These are phyloP conservation scores for Sceloporus tristichus DNA, from an alignment of 2,113 vertebrate genomes.

Conservation along the genomic window DNA sequence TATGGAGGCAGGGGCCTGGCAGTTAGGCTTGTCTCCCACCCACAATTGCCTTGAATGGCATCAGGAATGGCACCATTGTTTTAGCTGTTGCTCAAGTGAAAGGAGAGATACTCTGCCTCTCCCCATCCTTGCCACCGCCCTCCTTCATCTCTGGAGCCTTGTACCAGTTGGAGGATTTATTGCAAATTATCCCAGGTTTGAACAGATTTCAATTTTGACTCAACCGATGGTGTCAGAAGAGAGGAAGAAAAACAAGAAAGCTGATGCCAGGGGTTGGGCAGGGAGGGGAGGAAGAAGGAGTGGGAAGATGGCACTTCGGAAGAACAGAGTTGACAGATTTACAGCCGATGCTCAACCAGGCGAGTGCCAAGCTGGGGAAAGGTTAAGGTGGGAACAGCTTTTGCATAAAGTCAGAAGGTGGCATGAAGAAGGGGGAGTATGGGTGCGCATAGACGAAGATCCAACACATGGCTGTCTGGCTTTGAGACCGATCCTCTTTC, in stretches of 20 bases:
- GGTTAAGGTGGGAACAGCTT: neutral
- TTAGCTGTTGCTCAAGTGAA: neutral
- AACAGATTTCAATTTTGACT: constrained; percentile 27
- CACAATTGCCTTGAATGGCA: too few species aligned
- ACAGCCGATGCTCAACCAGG: neutral
- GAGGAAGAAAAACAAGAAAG: constrained; percentile 14
- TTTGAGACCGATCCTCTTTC: too few species aligned
- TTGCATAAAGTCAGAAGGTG: neutral
- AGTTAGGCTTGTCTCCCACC: too few species aligned
- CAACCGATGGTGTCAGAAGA: constrained; percentile 1
- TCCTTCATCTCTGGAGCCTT: neutral
- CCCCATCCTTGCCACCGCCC: too few species aligned
- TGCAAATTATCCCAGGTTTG: constrained; percentile 10
- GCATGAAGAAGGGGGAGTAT: neutral
- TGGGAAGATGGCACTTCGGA: neutral
- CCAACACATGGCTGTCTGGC: too few species aligned
- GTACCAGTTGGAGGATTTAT: neutral
- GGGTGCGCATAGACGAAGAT: too few species aligned
- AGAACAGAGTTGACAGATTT: neutral
- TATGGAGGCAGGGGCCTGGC: too few species aligned
- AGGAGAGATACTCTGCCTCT: neutral
- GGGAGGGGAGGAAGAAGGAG: too few species aligned
- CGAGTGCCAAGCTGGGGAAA: neutral
- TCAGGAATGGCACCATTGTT: too few species aligned
- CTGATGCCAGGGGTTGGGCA: neutral